Percentiles rank a stretch among this genome's conserved stretches.
Evolutionary conservation across 2,888 invertebrate genomes (phyloP).

Genomic region (Callinectes sapidus): DNA sequence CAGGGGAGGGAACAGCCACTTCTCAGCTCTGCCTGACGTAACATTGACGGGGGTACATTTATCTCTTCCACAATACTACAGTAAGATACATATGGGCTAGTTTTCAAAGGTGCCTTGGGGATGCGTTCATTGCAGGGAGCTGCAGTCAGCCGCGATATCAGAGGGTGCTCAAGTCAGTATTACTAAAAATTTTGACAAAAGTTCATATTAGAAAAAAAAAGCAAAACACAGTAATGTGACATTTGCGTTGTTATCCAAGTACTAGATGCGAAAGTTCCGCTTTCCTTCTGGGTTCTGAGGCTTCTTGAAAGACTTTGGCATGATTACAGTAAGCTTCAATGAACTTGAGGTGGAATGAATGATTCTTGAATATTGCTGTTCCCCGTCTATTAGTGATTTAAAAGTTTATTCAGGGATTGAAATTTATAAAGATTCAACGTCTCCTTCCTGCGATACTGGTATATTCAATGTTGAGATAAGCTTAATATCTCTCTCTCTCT

Average conservation of each 20-base stretch:
- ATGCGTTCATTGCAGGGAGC: neutral
- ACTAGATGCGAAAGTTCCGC: neutral
- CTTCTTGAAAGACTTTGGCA: neutral
- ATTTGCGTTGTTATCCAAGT: neutral
- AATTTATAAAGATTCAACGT: neutral
- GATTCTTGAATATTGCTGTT: neutral
- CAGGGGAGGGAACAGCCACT: neutral
- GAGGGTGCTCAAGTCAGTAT: neutral
- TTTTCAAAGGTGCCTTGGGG: neutral
- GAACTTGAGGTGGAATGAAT: neutral
- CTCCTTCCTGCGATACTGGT: neutral
- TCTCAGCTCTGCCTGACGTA: neutral
- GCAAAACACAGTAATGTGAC: too few species aligned
- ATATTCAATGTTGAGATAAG: neutral
- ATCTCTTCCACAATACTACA: neutral
- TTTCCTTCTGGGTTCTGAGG: neutral
- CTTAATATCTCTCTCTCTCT: neutral
- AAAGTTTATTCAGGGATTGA: neutral
- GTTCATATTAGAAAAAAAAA: neutral
- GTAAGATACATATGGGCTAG: neutral
- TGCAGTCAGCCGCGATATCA: neutral
- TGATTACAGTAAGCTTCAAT: neutral
- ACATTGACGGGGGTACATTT: slow-evolving; percentile 24
- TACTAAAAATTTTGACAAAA: neutral
- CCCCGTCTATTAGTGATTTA: neutral